These are phyloP conservation scores for Sebastiscus albofasciatus DNA, from an alignment of 2,797 vertebrate species.

Conservation along the genomic window DNA sequence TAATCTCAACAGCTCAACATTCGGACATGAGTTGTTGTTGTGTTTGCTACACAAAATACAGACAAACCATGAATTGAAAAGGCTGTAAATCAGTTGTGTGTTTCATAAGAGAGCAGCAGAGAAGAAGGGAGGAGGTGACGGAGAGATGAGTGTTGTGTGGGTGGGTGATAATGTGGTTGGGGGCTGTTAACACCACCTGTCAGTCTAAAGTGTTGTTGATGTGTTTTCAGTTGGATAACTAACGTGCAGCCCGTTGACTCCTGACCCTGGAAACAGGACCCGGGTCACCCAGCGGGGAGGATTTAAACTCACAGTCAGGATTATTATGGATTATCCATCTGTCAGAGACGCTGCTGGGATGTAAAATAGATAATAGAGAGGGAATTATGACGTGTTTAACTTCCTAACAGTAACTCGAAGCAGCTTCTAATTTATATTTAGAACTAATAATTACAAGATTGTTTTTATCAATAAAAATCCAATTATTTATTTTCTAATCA, in stretches of 20 bases:
- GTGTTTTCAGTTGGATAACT: background rate
- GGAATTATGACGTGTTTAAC: too few relatives aligned
- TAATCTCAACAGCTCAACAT: background rate
- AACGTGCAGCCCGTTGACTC: conserved; percentile 12
- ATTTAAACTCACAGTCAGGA: conserved; percentile 47
- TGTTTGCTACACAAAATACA: background rate
- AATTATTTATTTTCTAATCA: too few relatives aligned
- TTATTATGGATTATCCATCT: conserved; percentile 64
- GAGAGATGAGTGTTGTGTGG: conserved; percentile 38
- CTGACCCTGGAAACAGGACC: conserved; percentile 21
- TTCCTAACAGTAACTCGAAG: accelerated
- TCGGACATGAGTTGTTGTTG: background rate
- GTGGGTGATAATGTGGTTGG: conserved; percentile 31
- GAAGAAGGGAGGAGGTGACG: conserved; percentile 12
- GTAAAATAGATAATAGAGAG: too few relatives aligned
- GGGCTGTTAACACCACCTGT: conserved; percentile 54
- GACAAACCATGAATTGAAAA: background rate
- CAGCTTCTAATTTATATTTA: too few relatives aligned
- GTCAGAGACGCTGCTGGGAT: conserved; percentile 4
- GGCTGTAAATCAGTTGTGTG: background rate
- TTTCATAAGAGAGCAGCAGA: conserved; percentile 13
- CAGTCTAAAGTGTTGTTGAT: conserved; percentile 9
- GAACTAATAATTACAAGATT: too few relatives aligned
- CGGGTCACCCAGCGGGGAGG: background rate
- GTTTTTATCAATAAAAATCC: too few relatives aligned